Evolutionary conservation across 2,113 vertebrate genomes (phyloP).

Genomic region (Alces alces): DNA sequence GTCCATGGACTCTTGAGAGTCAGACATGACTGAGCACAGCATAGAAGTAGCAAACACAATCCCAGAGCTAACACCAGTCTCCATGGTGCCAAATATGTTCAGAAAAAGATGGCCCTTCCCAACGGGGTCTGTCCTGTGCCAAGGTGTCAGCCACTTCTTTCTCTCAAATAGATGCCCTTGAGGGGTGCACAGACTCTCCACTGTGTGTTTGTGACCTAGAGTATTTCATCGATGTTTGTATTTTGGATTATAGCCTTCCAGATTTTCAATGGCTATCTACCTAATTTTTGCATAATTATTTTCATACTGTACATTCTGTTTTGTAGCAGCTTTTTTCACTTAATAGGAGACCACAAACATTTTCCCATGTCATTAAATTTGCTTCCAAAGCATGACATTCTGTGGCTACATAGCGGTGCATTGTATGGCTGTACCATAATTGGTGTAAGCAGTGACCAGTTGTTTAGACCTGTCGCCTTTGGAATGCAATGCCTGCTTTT

Average conservation of each 20-base stretch:
- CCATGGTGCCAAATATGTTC: not conserved
- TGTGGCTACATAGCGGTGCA: not conserved
- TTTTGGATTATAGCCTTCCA: not conserved
- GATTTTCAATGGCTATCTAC: conserved; percentile 17
- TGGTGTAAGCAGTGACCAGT: not conserved
- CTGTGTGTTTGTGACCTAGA: not conserved
- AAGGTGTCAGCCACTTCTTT: not conserved
- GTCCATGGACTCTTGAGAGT: not conserved
- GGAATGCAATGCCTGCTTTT: not conserved
- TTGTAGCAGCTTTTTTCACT: conserved; percentile 7
- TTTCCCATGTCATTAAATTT: not conserved
- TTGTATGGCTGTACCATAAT: not conserved
- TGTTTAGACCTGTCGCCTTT: not conserved
- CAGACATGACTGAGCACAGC: not conserved
- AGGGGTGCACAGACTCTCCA: not conserved
- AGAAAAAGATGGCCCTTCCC: not conserved
- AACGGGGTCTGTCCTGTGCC: not conserved
- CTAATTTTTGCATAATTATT: conserved; percentile 34
- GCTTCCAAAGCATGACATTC: not conserved
- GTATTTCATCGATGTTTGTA: not conserved
- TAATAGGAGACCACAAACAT: not conserved
- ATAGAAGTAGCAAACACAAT: not conserved
- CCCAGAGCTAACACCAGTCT: not conserved
- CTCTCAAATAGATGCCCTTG: not conserved
- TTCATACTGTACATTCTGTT: conserved; percentile 36